Base-by-base conservation (phyloP, 2,797 vertebrate species). In the Anguilla obscura region DNA sequence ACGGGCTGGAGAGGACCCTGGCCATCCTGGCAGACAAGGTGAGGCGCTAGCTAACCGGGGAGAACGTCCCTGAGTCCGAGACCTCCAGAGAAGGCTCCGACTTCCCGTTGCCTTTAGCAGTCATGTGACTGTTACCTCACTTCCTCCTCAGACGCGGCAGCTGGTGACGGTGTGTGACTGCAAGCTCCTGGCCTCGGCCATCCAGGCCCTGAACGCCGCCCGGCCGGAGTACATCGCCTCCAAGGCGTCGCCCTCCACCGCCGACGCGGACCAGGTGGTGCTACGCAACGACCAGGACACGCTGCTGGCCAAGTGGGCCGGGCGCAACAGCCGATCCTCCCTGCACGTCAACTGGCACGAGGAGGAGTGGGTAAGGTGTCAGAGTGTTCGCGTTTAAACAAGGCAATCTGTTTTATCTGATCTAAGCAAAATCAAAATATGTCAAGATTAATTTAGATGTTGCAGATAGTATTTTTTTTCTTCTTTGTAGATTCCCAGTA, bases 271-370 rank as follows among this genome's bases (percentile, higher is more conserved):
- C 56, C 99, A 99, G 91, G 99, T 99, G 69, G 97, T 99, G 92
- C 96, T 99, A 27, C 97, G 98, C 14, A 99, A 99, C 2, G 98
- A 99, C 93, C 98, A 98, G 94, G 98, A 99, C 94, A 99, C 98
- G 0, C 96, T 99, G 80, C 95, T 97, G 80, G 99, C 99, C 91
- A 97, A 96, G 91, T 99, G 98, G 98, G 97, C 98, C 0, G 98
- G 97, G 27, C 92, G 96, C 90, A 98, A 96, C 92, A 98, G 98
- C 93, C 96, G 98, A 0, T 96, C 97, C n/a, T 99, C 98, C 8
- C 94, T 98, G 89, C 97, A 98, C 5, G 96, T 96, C 1, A 97
- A 98, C 91, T 99, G 98, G 98, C 97, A 98, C 0, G 98, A 99
- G 92, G 98, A 99, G 91, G 98, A 99, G 89, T 99, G 98, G 99